Percentiles rank a stretch among this genome's conserved stretches.
These are phyloP conservation scores for Xenopus tropicalis DNA, from an alignment of 2,113 vertebrate genomes.

Conservation along the genomic window DNA sequence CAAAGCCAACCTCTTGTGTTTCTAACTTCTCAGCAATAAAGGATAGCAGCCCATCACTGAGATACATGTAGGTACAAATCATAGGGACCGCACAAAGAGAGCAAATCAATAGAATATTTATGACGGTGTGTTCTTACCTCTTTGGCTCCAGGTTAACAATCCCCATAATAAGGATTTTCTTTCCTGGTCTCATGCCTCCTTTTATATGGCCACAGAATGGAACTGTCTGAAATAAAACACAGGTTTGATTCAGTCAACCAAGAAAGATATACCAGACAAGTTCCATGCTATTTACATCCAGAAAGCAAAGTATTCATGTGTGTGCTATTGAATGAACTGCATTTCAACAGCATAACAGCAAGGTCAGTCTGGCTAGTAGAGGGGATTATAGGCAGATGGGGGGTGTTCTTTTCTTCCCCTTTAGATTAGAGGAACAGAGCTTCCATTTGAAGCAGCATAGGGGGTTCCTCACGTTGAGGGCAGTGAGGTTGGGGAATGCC, in stretches of 20 bases:
- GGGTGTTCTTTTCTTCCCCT: too few relatives aligned
- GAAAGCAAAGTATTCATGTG: too few relatives aligned
- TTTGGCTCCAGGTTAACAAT: conserved; percentile 92
- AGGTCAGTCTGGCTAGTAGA: too few relatives aligned
- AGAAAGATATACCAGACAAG: too few relatives aligned
- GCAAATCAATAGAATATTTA: not conserved
- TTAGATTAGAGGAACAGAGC: too few relatives aligned
- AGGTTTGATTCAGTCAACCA: not conserved
- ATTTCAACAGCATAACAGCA: too few relatives aligned
- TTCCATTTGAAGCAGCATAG: too few relatives aligned
- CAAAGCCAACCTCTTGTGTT: not conserved
- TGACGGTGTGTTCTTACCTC: conserved; percentile 67
- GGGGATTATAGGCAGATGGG: too few relatives aligned
- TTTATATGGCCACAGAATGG: conserved; percentile 95
- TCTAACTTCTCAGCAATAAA: not conserved
- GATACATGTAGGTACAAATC: not conserved
- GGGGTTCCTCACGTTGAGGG: too few relatives aligned
- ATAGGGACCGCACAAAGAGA: not conserved
- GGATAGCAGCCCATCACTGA: not conserved
- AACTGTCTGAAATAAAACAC: conserved; percentile 78
- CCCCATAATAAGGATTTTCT: conserved; percentile 97
- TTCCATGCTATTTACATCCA: too few relatives aligned
- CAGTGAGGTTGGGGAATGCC: too few relatives aligned
- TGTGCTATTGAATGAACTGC: too few relatives aligned
- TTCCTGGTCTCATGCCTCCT: conserved; percentile 94